Percentiles rank a stretch among this genome's conserved stretches.
phyloP scores from a whole-genome alignment of 2,888 invertebrate genomes.

The Drosophila siamana region DNA sequence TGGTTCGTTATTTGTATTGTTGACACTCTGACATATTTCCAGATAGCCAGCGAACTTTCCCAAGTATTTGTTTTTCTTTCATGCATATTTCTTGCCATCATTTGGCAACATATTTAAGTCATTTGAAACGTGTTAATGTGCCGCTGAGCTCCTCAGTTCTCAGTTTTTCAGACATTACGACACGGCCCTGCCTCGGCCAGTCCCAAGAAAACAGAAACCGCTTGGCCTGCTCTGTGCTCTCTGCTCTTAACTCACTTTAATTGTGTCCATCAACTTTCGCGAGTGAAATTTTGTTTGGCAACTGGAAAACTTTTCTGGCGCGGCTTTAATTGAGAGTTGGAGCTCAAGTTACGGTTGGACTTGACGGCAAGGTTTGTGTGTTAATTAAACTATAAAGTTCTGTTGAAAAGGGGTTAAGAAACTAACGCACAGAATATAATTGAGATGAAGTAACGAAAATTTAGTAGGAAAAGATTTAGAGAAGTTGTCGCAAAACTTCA shows the following conservation, averaged over 20 bases:
- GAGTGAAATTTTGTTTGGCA: constrained; percentile 67
- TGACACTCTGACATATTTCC: constrained; percentile 65
- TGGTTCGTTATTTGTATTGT: constrained; percentile 50
- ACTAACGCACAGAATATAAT: constrained; percentile 11
- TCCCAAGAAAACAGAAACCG: constrained; percentile 14
- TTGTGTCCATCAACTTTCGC: constrained; percentile 62
- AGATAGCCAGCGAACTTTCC: constrained; percentile 67
- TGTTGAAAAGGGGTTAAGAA: constrained; percentile 10
- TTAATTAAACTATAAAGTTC: constrained; percentile 48
- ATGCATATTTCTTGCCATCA: constrained; percentile 45
- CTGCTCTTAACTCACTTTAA: constrained; percentile 54
- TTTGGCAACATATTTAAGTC: constrained; percentile 68
- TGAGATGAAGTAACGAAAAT: background rate
- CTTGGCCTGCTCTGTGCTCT: constrained; percentile 41
- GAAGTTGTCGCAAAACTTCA: background rate
- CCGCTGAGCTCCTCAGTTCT: constrained; percentile 46
- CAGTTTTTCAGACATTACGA: constrained; percentile 51
- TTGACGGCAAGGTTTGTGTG: constrained; percentile 42
- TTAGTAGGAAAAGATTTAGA: background rate
- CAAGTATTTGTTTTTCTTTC: constrained; percentile 51
- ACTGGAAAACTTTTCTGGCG: constrained; percentile 32
- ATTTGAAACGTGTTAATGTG: constrained; percentile 74
- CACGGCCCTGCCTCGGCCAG: constrained; percentile 12
- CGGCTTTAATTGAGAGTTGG: constrained; percentile 28
- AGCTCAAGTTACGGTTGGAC: constrained; percentile 8